These are phyloP conservation scores for Rallus crepitans DNA, from an alignment of 2,797 vertebrate species.

Conservation along the genomic window DNA sequence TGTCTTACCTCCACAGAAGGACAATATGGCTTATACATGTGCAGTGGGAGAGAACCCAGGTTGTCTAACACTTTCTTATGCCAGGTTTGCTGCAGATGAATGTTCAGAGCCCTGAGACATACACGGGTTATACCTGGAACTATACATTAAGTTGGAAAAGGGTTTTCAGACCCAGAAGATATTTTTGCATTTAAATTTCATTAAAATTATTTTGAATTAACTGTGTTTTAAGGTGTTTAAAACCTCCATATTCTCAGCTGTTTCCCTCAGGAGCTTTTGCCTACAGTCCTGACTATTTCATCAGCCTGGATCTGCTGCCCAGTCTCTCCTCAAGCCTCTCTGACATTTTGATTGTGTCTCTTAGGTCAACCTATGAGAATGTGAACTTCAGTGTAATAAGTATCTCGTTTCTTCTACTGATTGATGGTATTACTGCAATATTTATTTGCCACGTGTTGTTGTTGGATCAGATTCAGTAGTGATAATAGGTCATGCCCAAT, in stretches of 20 bases:
- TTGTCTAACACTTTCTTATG: neutral
- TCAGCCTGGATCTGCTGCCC: neutral
- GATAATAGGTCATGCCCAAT: neutral
- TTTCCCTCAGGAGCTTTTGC: neutral
- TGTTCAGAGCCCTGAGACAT: neutral
- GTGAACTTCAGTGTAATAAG: neutral
- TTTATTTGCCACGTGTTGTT: neutral
- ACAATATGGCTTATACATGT: fast-evolving
- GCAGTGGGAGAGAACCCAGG: neutral
- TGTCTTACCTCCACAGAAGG: neutral
- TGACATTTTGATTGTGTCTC: neutral
- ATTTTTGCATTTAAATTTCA: neutral
- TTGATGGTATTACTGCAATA: neutral
- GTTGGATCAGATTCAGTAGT: neutral
- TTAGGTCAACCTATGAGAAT: neutral
- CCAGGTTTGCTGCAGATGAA: neutral
- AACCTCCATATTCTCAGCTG: neutral
- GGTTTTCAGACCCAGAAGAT: neutral
- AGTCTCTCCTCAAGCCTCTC: neutral
- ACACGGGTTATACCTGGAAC: neutral
- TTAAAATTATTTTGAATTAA: neutral
- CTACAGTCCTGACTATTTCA: neutral
- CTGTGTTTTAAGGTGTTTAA: neutral
- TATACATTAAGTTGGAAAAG: neutral
- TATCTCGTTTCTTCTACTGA: neutral